A percentile compares a stretch with the other conserved stretches of the same genome.
Evolutionary conservation across 2,888 invertebrate species (phyloP).

Genomic region (Saturnia japonica): DNA sequence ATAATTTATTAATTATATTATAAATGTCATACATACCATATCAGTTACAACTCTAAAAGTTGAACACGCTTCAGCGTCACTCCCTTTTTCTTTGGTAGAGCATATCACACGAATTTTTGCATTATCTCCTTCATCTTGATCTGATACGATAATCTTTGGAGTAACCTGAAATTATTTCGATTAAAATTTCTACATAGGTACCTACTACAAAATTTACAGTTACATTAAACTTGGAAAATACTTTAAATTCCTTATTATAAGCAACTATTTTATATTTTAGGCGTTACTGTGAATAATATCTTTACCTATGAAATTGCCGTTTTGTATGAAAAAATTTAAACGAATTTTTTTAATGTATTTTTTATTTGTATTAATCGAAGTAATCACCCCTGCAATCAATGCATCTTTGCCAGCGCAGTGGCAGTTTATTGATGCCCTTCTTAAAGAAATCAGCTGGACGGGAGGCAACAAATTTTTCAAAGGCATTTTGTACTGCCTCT

Average conservation of each 20-base stretch:
- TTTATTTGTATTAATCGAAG: too few species aligned
- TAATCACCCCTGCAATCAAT: too few species aligned
- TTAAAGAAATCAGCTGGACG: too few species aligned
- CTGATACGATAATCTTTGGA: conserved; percentile 85
- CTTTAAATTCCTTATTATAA: not conserved
- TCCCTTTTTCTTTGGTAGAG: conserved; percentile 77
- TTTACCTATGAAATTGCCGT: too few species aligned
- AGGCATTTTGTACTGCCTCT: too few species aligned
- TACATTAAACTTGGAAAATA: not conserved
- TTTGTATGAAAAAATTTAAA: too few species aligned
- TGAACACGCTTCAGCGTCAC: conserved; percentile 86
- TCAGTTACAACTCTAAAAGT: conserved; percentile 85
- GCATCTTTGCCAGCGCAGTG: too few species aligned
- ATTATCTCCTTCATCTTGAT: conserved; percentile 88
- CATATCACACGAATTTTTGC: conserved; percentile 86
- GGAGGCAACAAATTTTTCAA: too few species aligned
- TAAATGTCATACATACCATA: conserved; percentile 65
- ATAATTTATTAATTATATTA: not conserved
- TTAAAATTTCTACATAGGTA: conserved; percentile 12
- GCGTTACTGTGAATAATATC: not conserved
- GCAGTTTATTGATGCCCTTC: too few species aligned
- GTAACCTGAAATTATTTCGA: conserved; percentile 48
- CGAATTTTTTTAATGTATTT: too few species aligned
- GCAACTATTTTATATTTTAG: not conserved
- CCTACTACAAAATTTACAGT: not conserved